phyloP scores from a whole-genome alignment of 2,797 vertebrate species.

The Gambelia wislizenii region DNA sequence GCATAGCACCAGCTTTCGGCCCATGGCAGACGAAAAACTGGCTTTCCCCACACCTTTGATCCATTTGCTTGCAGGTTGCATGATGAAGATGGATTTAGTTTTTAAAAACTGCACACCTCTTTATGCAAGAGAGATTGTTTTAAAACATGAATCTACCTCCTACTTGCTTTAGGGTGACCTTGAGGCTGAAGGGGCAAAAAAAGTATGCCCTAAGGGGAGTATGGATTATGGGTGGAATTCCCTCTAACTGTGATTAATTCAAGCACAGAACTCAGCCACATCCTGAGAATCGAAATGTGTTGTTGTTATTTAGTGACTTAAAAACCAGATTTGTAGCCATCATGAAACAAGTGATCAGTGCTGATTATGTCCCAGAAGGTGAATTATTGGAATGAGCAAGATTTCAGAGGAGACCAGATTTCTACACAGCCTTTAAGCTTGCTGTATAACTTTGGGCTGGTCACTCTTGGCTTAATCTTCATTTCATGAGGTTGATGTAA shows the following conservation, averaged over 20 bases:
- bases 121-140: background rate
- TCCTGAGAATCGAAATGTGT: background rate
- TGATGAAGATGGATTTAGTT: background rate
- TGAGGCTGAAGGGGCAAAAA: background rate
- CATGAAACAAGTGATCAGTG: too few species aligned
- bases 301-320: background rate
- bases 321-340: background rate
- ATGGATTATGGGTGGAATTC: background rate
- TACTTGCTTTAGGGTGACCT: background rate
- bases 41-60: background rate
- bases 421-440: too few species aligned
- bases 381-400: background rate
- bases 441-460: too few species aligned
- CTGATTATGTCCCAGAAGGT: background rate
- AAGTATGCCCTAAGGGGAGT: background rate
- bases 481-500: background rate
- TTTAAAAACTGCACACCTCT: background rate
- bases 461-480: background rate
- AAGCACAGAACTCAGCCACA: background rate
- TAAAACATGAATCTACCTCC: background rate
- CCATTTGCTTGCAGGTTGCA: background rate
- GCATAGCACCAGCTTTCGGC: background rate
- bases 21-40: background rate
- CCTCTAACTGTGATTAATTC: background rate
- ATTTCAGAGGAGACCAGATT: background rate